Evolutionary conservation across 2,113 vertebrate species (phyloP).

Genomic region (Eleginops maclovinus): DNA sequence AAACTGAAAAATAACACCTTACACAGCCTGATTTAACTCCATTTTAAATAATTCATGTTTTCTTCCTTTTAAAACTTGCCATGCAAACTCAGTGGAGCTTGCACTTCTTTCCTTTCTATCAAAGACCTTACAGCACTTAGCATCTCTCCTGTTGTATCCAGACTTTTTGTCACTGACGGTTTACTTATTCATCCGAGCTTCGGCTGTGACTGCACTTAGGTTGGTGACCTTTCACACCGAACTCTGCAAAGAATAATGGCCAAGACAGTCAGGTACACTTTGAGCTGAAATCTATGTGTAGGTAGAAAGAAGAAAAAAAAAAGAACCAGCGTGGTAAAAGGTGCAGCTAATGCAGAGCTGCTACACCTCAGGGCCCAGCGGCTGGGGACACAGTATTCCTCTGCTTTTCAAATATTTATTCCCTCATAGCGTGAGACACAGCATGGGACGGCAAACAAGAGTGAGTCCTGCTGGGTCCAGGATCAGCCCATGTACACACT

Average conservation of each 20-base stretch:
- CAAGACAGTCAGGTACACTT: slow-evolving; percentile 25
- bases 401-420: slow-evolving; percentile 80
- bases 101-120: slow-evolving; percentile 42
- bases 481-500: slow-evolving; percentile 59
- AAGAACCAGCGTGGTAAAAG: slow-evolving; percentile 32
- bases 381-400: slow-evolving; percentile 57
- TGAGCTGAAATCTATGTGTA: slow-evolving; percentile 53
- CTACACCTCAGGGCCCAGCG: slow-evolving; percentile 33
- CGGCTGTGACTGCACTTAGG: slow-evolving; percentile 62
- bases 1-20: slow-evolving; percentile 29
- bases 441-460: slow-evolving; percentile 69
- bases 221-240: slow-evolving; percentile 68
- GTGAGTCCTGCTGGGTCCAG: slow-evolving; percentile 47
- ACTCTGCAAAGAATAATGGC: slow-evolving; percentile 54
- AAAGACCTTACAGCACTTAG: slow-evolving; percentile 63
- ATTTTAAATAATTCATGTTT: slow-evolving; percentile 67
- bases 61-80: slow-evolving; percentile 43
- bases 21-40: slow-evolving; percentile 19
- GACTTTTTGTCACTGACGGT: slow-evolving; percentile 57
- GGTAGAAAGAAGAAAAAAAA: background rate
- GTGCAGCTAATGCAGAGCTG: slow-evolving; percentile 47
- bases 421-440: slow-evolving; percentile 58
- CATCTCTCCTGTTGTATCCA: slow-evolving; percentile 30
- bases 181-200: slow-evolving; percentile 68
- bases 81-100: slow-evolving; percentile 44